Base-by-base conservation (phyloP, 2,888 invertebrate species). In the Rhingia rostrata region DNA sequence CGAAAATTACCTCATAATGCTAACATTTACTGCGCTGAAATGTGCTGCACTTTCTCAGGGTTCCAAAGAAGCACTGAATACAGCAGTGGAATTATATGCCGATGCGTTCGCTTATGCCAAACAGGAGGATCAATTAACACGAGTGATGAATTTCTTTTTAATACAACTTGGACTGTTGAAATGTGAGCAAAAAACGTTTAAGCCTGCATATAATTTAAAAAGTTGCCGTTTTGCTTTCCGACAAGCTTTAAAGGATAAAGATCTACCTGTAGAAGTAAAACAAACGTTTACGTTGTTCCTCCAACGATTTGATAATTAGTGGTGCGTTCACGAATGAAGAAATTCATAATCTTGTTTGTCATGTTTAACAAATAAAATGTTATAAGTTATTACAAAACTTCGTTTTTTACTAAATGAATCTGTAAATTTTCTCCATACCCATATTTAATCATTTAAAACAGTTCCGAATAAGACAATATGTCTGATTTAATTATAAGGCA, bases 11-110 rank as follows among this genome's bases (percentile, higher is more conserved):
- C 72, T 92, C 12, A 87, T 90, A 22, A 69, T 90, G 53, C 88
- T 91, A 3, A 88, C 90, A n/a, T 92, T 90, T 47, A 90, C 91
- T n/a, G 88, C 91, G 5, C 85, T 92, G 2, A 92, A 92, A 86
- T 90, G 90, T 70, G 90, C 89, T 0, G 89, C 91, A 67, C 86
- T 92, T 12, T 87, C 91, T 0, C 84, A 89, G 60, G 77, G 88
- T 4, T 92, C 91, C 0, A 75, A 86, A 12, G 89, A 90, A 3
- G 91, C 92, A 3, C 79, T 91, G 6, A 89, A 90, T 2, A 69
- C 91, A 70, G 88, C 92, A 4, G 86, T 88, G 37, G 87, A 87
- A 0, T 73, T 92, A 2, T 91, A 88, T 77, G 88, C 88, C 63
- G 89, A 91, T 66, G 88, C 90, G 2, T 89, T 90, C 74, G 90